A percentile compares a stretch with the other conserved stretches of the same genome.
phyloP scores from a whole-genome alignment of 2,113 vertebrate species.

The Nibea coibor region DNA sequence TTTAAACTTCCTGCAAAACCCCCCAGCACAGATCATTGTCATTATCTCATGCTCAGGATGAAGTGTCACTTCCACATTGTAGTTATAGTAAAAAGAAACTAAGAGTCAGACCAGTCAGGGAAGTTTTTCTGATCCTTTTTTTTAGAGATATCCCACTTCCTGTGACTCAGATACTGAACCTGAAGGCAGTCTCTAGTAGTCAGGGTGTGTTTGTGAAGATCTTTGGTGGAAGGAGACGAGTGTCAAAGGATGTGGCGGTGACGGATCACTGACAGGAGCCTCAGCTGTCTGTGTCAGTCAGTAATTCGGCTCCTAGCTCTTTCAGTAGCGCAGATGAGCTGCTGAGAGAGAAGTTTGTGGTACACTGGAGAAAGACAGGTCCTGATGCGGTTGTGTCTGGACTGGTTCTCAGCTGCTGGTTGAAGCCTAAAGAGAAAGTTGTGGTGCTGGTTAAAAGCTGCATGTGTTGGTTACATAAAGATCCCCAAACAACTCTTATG shows the following conservation, averaged over 20 bases:
- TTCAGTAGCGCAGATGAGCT: conserved; percentile 18
- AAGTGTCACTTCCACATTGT: conserved; percentile 18
- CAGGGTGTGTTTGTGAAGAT: conserved; percentile 20
- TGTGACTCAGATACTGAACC: conserved; percentile 1
- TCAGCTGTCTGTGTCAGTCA: conserved; percentile 36
- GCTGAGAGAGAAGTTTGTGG: conserved; percentile 42
- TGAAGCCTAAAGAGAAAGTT: not conserved
- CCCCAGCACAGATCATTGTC: not conserved
- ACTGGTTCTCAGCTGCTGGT: not conserved
- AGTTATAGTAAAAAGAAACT: not conserved
- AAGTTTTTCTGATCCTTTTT: conserved; percentile 22
- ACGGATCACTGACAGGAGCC: conserved; percentile 30
- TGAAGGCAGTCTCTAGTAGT: conserved; percentile 4
- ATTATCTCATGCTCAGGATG: not conserved
- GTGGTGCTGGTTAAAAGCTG: not conserved
- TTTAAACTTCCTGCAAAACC: too few relatives aligned
- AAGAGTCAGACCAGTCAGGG: conserved; percentile 31
- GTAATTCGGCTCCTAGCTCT: not conserved
- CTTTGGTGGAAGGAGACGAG: conserved; percentile 18
- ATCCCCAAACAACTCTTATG: not conserved
- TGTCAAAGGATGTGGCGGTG: conserved; percentile 33
- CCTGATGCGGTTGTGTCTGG: not conserved
- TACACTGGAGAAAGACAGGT: not conserved
- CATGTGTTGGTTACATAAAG: conserved; percentile 9
- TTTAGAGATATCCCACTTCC: not conserved